Evolutionary conservation across 2,888 invertebrate species (phyloP), one percentile per base, ranked within the genome.

Genomic region (Blastobasis adustella): DNA sequence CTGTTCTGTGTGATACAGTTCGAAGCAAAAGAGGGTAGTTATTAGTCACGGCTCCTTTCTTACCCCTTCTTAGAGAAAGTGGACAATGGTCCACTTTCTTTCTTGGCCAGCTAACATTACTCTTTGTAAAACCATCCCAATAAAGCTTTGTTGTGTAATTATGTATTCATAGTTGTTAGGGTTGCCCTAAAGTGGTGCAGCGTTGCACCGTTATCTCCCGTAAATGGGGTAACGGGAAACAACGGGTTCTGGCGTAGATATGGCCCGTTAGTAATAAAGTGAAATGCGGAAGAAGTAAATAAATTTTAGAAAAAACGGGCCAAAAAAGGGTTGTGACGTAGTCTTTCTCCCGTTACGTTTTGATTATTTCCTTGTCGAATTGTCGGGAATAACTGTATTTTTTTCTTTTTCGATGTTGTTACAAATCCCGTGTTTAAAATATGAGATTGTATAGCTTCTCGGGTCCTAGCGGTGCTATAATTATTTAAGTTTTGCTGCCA

Each of bases 81-180:
- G 23, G 23, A 23, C 69, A 62, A 74, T 80, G 84, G 79, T 78
- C 53, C 49, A 42, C 5, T 82, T 83, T 84, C 83, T 75, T 62
- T 63, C 77, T 78, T 76, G 76, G 78, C 55, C 76, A 58, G 58
- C 46, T 79, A 85, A 80, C 83, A 70, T 63, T 77, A 71, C 63
- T 69, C 73, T 83, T 86, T 85, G 87, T 86, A 66, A 78, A 75
- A 76, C 79, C 63, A 76, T 71, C 62, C 65, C 58, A 72, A 68
- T 66, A 63, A 63, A 71, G 75, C 86, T 80, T 68, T 67, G 76
- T 83, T 79, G 84, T 85, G 82, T 87, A 83, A 85, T 86, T 84
- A 71, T 59, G 63, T 65, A 82, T 79, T 79, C 77, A 77, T 70
- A 71, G 71, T 63, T 60, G 58, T 69, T 71, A 84, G 82, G 82